A percentile compares a stretch with the other conserved stretches of the same genome.
Evolutionary conservation across 2,113 vertebrate genomes (phyloP).

Genomic region (Neomonachus schauinslandi): DNA sequence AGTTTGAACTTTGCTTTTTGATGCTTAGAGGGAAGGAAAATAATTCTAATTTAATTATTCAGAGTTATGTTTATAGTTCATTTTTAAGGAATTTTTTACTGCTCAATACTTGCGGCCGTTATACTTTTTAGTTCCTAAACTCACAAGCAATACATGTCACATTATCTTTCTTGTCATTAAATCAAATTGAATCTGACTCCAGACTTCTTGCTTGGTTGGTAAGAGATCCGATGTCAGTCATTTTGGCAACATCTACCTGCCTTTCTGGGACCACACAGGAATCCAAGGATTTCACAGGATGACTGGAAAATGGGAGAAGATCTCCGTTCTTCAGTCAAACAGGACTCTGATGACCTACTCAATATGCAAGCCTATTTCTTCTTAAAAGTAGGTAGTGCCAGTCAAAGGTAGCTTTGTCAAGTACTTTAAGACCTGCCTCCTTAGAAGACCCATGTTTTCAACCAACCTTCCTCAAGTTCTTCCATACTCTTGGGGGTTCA

Average conservation of each 20-base stretch:
- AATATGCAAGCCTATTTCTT: background rate
- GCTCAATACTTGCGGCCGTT: background rate
- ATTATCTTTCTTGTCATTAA: background rate
- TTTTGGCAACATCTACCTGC: background rate
- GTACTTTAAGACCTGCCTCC: background rate
- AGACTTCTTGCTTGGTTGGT: background rate
- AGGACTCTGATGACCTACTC: background rate
- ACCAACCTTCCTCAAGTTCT: background rate
- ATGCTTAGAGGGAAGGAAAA: background rate
- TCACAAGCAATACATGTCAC: background rate
- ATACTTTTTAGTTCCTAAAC: constrained; percentile 11
- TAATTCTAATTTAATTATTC: constrained; percentile 35
- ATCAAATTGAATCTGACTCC: background rate
- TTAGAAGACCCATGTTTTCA: background rate
- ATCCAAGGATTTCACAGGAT: background rate
- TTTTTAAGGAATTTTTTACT: constrained; percentile 21
- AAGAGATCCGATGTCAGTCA: background rate
- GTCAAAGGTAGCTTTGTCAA: background rate
- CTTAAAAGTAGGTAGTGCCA: background rate
- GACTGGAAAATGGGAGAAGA: background rate
- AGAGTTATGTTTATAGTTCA: background rate
- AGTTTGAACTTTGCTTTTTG: background rate
- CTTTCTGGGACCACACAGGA: background rate
- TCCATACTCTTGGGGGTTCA: background rate
- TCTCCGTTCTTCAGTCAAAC: background rate